Evolutionary conservation across 2,888 invertebrate species (phyloP).

Genomic region (Periphyllus acericola): DNA sequence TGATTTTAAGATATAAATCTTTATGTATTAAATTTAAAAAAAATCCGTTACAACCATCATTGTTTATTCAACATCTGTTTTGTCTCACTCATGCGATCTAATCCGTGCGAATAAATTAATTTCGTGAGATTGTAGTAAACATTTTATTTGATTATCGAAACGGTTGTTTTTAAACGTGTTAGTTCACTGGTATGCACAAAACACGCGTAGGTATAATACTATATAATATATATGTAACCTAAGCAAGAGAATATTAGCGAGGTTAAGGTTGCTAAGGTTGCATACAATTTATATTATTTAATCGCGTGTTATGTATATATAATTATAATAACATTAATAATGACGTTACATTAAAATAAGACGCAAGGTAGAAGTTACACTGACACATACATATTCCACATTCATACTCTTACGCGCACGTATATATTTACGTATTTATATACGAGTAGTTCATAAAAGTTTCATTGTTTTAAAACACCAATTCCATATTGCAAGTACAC

Average conservation of each 20-base stretch:
- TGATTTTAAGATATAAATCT: no score
- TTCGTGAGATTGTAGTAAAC: no score
- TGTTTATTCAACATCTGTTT: no score
- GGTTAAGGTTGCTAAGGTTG: background rate
- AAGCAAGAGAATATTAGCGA: background rate
- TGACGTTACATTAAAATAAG: constrained; percentile 20
- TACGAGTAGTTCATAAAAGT: background rate
- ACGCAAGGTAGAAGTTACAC: background rate
- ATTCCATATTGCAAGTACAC: background rate
- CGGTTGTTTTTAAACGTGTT: background rate
- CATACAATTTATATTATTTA: no score
- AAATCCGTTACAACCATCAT: no score
- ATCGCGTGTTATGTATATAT: background rate
- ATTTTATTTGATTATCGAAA: background rate
- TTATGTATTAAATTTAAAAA: no score
- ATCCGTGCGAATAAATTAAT: no score
- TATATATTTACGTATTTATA: background rate
- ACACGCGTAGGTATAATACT: no score
- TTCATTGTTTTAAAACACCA: constrained; percentile 5
- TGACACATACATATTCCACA: no score
- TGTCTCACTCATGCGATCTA: no score
- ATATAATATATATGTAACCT: background rate
- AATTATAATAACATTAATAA: background rate
- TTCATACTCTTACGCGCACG: no score
- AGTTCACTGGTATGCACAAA: no score